A percentile compares a stretch with the other conserved stretches of the same genome.
These are phyloP conservation scores for Pilophorus perplexus DNA, from an alignment of 2,888 invertebrate species.

Conservation along the genomic window DNA sequence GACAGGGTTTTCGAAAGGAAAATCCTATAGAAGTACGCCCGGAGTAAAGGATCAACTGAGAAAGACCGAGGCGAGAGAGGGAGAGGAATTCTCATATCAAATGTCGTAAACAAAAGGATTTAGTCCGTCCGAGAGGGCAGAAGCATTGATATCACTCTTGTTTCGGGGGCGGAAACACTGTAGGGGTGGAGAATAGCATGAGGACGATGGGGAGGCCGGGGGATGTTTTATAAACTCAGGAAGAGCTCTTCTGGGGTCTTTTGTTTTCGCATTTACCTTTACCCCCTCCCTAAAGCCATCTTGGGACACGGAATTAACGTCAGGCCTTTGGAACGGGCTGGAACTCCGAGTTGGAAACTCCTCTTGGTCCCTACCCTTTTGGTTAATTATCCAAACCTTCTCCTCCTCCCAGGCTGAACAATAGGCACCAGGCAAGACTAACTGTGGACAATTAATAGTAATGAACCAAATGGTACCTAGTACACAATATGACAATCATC, in stretches of 20 bases:
- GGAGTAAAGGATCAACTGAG: neutral
- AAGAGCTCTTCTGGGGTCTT: neutral
- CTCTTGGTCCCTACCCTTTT: neutral
- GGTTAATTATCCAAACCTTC: constrained; percentile 8
- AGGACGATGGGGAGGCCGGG: neutral
- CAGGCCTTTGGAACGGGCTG: neutral
- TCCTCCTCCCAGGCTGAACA: no score
- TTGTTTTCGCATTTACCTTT: constrained; percentile 22
- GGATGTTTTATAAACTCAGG: neutral
- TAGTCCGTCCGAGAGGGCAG: neutral
- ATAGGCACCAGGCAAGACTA: no score
- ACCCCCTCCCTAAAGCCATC: neutral
- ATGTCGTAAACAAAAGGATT: constrained; percentile 26
- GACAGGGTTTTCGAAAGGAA: no score
- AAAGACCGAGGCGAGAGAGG: neutral
- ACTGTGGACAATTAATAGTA: no score
- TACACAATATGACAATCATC: no score
- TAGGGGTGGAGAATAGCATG: neutral
- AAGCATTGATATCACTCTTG: constrained; percentile 3
- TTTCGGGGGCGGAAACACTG: neutral
- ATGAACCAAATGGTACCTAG: no score
- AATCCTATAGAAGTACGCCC: no score
- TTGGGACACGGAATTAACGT: constrained; percentile 8
- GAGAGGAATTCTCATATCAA: constrained; percentile 7
- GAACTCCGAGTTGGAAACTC: neutral